Conservation (phyloP, 2,888 invertebrate species). For the Leptinotarsa tumamoca region DNA sequence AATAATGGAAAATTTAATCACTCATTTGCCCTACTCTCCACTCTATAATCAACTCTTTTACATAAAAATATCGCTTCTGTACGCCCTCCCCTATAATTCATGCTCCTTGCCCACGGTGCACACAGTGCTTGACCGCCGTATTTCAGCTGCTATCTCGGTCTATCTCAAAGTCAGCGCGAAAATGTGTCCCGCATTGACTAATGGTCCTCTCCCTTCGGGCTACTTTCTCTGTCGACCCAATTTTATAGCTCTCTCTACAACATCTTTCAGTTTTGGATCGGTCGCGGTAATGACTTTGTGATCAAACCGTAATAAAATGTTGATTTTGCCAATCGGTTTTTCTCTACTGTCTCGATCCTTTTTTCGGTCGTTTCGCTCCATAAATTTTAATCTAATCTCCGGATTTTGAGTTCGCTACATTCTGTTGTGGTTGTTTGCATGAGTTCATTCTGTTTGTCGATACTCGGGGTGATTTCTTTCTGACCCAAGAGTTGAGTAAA, state of each 20-base stretch:
- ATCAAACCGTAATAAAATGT: conserved; percentile 49
- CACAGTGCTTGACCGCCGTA: conserved; percentile 43
- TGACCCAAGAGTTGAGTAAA: not conserved
- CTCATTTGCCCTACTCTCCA: not conserved
- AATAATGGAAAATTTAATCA: not conserved
- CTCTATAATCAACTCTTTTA: not conserved
- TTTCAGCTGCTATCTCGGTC: conserved; percentile 47
- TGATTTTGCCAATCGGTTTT: conserved; percentile 39
- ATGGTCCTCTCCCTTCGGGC: conserved; percentile 46
- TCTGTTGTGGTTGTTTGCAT: conserved; percentile 2
- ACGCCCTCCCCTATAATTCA: not conserved
- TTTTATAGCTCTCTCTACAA: conserved; percentile 47
- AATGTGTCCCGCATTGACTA: conserved; percentile 50
- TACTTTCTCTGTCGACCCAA: conserved; percentile 35
- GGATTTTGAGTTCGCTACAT: not conserved
- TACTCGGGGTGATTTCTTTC: not conserved
- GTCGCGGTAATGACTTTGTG: conserved; percentile 46
- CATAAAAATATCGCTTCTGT: not conserved
- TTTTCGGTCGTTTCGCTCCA: conserved; percentile 8
- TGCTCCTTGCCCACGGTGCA: conserved; percentile 2
- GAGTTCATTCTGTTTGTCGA: conserved; percentile 7
- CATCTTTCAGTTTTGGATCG: conserved; percentile 35
- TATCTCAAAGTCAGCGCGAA: conserved; percentile 45
- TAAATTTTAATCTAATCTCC: conserved; percentile 34
- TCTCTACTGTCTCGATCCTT: conserved; percentile 29